Base-by-base conservation (phyloP, 2,797 vertebrate species). In the Australoheros facetus region DNA sequence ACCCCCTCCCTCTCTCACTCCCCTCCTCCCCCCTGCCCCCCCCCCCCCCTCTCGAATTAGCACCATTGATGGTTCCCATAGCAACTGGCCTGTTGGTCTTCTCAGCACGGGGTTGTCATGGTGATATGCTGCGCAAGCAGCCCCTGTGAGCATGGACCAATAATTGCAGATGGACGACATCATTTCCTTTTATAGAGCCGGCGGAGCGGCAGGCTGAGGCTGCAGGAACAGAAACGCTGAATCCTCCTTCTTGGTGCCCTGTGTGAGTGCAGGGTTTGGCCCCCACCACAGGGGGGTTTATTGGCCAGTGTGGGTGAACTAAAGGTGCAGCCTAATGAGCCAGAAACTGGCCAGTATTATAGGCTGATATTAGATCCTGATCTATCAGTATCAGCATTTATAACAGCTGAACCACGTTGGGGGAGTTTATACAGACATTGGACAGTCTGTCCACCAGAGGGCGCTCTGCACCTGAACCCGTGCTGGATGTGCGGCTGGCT, bases 81-180 rank as follows among this genome's bases (percentile, higher is more conserved):
- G 78, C 16, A 74, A 80, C 78, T 45, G 14, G 28, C 54, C 48
- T 48, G 48, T 54, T 54, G 78, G 21, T 93, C 91, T 90, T 93
- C 90, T 83, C 77, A 56, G 88, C 78, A 84, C 91, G 87, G 89
- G 70, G 92, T 95, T 88, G 74, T 94, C 96, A 96, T 95, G 89
- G 96, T 87, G 92, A 97, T 93, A 1, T 21, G 48, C 89, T 78
- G 94, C 94, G 94, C 95, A 96, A 97, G 94, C 90, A 88, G 1
- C 78, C 76, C 56, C 79, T 86, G 80, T 89, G 90, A 90, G 72
- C 75, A 80, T 77, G 60, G 86, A 28, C 79, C 74, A 62, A 83
- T 86, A 89, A 87, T 75, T 73, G 87, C 54, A 76, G 75, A 70
- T n/a, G 55, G 75, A 81, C 56, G 7, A 9, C 82, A 51, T 64